These are phyloP conservation scores for Cancer borealis DNA, from an alignment of 2,888 invertebrate genomes.

Conservation along the genomic window DNA sequence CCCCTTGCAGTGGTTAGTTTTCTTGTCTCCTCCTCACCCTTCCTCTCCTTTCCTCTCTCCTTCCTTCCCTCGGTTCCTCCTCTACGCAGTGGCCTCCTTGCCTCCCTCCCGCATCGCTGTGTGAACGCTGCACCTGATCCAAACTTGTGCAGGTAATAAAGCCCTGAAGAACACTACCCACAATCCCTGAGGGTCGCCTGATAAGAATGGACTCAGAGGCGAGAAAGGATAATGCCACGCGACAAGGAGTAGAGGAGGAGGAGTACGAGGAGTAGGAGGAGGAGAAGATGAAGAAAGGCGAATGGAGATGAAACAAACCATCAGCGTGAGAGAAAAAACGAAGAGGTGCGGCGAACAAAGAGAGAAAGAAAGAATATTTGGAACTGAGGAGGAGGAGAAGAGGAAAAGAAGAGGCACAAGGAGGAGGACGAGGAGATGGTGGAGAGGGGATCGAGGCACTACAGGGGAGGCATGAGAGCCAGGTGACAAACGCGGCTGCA, in stretches of 20 bases:
- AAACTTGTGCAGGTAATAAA: conserved; percentile 51
- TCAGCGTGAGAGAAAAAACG: neutral
- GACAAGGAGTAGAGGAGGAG: neutral
- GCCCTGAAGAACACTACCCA: conserved; percentile 9
- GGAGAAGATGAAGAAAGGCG: neutral
- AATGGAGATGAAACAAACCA: conserved; percentile 2
- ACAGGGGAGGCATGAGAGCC: neutral
- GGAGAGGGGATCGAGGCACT: neutral
- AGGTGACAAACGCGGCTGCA: neutral
- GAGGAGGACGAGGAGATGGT: neutral
- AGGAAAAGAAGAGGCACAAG: neutral
- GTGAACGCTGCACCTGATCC: conserved; percentile 52
- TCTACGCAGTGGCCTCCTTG: conserved; percentile 5
- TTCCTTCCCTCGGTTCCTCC: neutral
- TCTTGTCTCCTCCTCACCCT: neutral
- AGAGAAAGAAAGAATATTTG: conserved; percentile 15
- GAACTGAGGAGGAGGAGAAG: neutral
- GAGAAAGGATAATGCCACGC: neutral
- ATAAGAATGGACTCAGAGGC: conserved; percentile 33
- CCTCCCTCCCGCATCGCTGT: conserved; percentile 8
- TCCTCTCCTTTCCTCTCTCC: neutral
- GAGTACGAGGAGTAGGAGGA: neutral
- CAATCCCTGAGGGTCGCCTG: conserved; percentile 21
- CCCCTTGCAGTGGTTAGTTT: neutral
- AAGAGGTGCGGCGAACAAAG: neutral